Evolutionary conservation across 1,140 invertebrate genomes (phyloP), one percentile per base, ranked within the genome.

Genomic region (Cydia amplana): DNA sequence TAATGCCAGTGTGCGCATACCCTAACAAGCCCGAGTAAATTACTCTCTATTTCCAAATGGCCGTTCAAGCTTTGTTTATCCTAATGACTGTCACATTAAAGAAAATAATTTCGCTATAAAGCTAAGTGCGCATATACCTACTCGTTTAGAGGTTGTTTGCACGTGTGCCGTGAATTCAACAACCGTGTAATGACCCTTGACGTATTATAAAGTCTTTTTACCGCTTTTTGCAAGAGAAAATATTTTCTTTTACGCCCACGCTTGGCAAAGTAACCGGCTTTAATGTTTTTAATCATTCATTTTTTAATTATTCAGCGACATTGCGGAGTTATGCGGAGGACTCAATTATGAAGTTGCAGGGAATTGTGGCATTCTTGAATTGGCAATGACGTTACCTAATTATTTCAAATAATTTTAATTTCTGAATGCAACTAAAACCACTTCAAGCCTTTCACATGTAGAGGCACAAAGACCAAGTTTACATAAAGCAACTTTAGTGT

Each of bases 161-260:
- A 85, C 88, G 84, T 87, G 78, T 79, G 85, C 85, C 84, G 84
- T 77, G 81, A 84, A 85, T 78, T 89, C 85, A 91, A 91, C 83
- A 83, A 81, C 79, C 88, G 88, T 90, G 83, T 88, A 89, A 90
- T 88, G 87, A 87, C 85, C 85, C 87, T 90, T 88, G 80, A 86
- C 84, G 81, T 88, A 87, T 91, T 87, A 88, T 91, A 89, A 88
- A 90, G 87, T 85, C 87, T 89, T 91, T 90, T 89, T 83, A 87
- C 79, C 84, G 82, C 85, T 88, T 89, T 60, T 91, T 86, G 84
- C 83, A 74, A 80, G 82, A 85, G 81, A 88, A 60, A 60, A 60
- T 60, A 60, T 60, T 60, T 60, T n/a, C 55, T 60, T 60, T 60
- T 60, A 60, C 55, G 55, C 2, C 18, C 55, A 7, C 51, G 51